Percentiles rank a stretch among this genome's conserved stretches.
Evolutionary conservation across 2,888 invertebrate genomes (phyloP).

Genomic region (Dryococelus australis): DNA sequence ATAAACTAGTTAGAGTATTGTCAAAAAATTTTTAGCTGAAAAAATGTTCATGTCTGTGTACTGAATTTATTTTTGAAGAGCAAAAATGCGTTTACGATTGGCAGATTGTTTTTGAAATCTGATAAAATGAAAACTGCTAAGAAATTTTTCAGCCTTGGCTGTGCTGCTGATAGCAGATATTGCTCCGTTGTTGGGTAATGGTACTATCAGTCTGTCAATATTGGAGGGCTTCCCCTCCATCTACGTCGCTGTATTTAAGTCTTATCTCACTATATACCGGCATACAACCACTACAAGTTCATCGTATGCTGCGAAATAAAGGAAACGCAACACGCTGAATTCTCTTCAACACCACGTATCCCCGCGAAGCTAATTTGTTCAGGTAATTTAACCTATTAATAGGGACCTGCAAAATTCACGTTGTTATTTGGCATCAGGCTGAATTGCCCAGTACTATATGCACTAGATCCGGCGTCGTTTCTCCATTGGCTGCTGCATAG

Average conservation of each 20-base stretch:
- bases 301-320: neutral
- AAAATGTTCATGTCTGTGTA: no score
- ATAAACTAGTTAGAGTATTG: no score
- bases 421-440: no score
- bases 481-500: no score
- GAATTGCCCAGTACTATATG: no score
- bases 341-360: neutral
- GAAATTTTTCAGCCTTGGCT: neutral
- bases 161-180: neutral
- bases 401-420: no score
- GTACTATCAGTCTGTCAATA: neutral
- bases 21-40: no score
- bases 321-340: neutral
- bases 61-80: no score
- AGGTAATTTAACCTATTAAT: no score
- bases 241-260: neutral
- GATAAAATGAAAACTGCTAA: neutral
- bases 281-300: neutral
- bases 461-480: no score
- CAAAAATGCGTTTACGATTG: no score
- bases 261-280: neutral
- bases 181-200: neutral
- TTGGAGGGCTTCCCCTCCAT: neutral
- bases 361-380: neutral
- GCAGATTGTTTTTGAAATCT: neutral